phyloP scores from a whole-genome alignment of 1,140 invertebrate genomes.

The Leptestheria dahalacensis region DNA sequence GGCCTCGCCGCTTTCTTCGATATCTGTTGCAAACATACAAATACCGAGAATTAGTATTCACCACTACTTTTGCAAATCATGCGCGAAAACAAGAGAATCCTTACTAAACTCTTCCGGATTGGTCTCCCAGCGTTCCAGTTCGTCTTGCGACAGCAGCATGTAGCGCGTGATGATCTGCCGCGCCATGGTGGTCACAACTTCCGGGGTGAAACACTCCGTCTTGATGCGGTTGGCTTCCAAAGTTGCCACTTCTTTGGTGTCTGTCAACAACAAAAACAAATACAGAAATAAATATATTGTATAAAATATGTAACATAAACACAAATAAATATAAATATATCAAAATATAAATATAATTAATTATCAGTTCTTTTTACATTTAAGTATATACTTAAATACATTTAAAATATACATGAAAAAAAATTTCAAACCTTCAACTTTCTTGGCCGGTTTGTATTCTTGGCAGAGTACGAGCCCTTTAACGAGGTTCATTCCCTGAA shows the following conservation, averaged over 20 bases:
- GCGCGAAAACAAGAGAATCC: slow-evolving; percentile 14
- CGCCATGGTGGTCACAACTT: slow-evolving; percentile 58
- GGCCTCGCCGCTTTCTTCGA: slow-evolving; percentile 72
- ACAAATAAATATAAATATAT: no score
- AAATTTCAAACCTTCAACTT: slow-evolving; percentile 37
- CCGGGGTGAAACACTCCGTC: slow-evolving; percentile 49
- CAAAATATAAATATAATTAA: no score
- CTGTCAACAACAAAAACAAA: slow-evolving; percentile 23
- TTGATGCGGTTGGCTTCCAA: slow-evolving; percentile 51
- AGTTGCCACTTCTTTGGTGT: slow-evolving; percentile 33
- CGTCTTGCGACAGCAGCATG: slow-evolving; percentile 65
- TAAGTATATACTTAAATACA: no score
- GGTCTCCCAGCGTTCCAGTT: slow-evolving; percentile 73
- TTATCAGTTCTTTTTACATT: no score
- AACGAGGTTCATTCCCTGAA: slow-evolving; percentile 76
- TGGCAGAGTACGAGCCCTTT: slow-evolving; percentile 62
- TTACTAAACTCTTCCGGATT: slow-evolving; percentile 77
- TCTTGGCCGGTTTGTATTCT: slow-evolving; percentile 51
- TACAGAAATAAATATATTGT: slow-evolving; percentile 1
- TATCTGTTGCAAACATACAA: slow-evolving; percentile 39
- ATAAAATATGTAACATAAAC: slow-evolving; percentile 12
- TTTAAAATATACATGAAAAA: no score
- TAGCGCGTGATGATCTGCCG: slow-evolving; percentile 71
- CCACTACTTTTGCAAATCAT: no score
- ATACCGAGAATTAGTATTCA: no score